Conservation (phyloP, 2,888 invertebrate species). For the Cephalotes varians region DNA sequence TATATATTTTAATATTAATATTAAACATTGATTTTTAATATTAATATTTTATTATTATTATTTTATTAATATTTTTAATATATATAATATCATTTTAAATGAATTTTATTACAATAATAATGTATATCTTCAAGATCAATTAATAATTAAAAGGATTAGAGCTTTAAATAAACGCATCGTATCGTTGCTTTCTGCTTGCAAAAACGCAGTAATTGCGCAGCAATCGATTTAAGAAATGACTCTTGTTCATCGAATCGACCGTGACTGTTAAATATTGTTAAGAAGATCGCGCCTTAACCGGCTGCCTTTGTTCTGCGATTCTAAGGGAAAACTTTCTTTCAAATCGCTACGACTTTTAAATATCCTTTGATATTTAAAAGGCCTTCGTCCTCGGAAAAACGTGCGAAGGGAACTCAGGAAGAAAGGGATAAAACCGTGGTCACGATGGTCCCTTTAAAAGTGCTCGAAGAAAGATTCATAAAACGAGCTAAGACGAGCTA, state of each 20-base stretch:
- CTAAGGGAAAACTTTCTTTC: constrained; percentile 66
- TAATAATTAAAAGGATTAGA: constrained; percentile 35
- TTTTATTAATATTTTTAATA: background rate
- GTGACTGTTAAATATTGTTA: constrained; percentile 69
- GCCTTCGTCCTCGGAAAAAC: constrained; percentile 38
- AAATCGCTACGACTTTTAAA: constrained; percentile 67
- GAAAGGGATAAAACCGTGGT: constrained; percentile 57
- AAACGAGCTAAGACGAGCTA: constrained; percentile 38
- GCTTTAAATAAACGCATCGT: constrained; percentile 41
- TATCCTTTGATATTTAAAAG: constrained; percentile 75
- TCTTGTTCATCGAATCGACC: constrained; percentile 49
- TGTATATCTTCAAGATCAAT: background rate
- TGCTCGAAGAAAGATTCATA: constrained; percentile 51
- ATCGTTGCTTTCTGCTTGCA: background rate
- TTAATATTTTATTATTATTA: background rate
- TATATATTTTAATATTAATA: background rate
- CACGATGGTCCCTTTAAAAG: constrained; percentile 60
- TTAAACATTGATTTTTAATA: background rate
- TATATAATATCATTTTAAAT: background rate
- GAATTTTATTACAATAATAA: background rate
- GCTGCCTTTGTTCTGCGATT: constrained; percentile 61
- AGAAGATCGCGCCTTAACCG: constrained; percentile 60
- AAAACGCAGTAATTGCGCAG: background rate
- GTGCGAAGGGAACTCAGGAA: background rate
- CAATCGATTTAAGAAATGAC: constrained; percentile 31